Evolutionary conservation across 2,888 invertebrate genomes (phyloP), one percentile per base, ranked within the genome.

Genomic region (Macaria liturata): DNA sequence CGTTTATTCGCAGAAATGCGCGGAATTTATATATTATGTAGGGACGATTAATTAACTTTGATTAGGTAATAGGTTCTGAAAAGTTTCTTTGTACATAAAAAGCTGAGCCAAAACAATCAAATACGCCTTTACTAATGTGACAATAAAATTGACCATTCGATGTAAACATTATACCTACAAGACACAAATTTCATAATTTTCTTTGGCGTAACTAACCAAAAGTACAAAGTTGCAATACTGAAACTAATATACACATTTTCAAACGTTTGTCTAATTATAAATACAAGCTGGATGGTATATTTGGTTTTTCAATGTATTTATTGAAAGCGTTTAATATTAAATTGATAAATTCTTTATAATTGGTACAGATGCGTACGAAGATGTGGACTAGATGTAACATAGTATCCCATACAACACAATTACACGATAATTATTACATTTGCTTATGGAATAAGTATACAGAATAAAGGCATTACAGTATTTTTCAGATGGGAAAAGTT

Each of bases 321-420:
- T 51, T 50, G 43, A 50, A 50, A 58, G 58, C 53, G 48, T 50
- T 57, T 42, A 32, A 44, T 50, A 44, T 32, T 37, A 8, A 20
- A 40, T 46, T 47, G 42, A 44, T 46, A 43, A 31, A 52, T 43
- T 32, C 42, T 43, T 54, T n/a, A 43, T 46, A 9, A 39, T 9
- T 40, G 7, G 3, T 9, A 46, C 32, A 49, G 46, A 49, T 57
- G 49, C 46, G 46, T 20, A 5, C 5, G n/a, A 42, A 52, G 39
- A 56, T 60, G 49, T 32, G 47, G 65, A 65, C 65, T 62, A 61
- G 54, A 67, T 58, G 49, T 54, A 61, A 59, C 60, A 66, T 64
- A 64, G 7, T 46, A 32, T 45, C 40, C 4, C 30, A 39, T 51
- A 50, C 32, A 47, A 32, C 8, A 44, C 31, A 48, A 39, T 39